Evolutionary conservation across 1,140 invertebrate genomes (phyloP), one percentile per base, ranked within the genome.

Genomic region (Gonioctena quinquepunctata): DNA sequence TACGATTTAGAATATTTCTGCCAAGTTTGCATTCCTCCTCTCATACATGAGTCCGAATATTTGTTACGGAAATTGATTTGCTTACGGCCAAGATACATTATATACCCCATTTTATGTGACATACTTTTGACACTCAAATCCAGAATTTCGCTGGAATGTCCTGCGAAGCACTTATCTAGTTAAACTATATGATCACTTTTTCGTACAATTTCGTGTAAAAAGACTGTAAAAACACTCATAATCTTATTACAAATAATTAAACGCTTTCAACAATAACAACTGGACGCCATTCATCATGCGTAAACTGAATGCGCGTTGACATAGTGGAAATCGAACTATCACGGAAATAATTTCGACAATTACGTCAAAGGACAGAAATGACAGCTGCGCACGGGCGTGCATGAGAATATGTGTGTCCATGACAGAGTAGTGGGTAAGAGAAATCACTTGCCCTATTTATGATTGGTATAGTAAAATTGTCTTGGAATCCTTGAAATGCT

Each of bases 241-340:
- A 81, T 83, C 78, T 78, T 78, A 66, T 79, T 78, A 80, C 79
- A 81, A 81, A 81, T 80, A 81, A 78, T 80, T 81, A 76, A 81
- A 81, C 80, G 79, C 81, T 81, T 79, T 80, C 78, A 83, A 83
- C 82, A 83, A 83, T 83, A 83, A 83, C 82, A 83, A 83, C 81
- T 82, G 73, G 77, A 81, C 82, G 81, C 82, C 82, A 83, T 83
- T 82, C 78, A 75, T 71, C 74, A 76, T 81, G 80, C 81, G 81
- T 80, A 71, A 75, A 71, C 66, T 56, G 63, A 19, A 73, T 77
- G 74, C 74, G 76, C 74, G 71, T 5, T 4, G 22, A 5, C 23
- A 33, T 25, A n/a, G 33, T 42, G 54, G 52, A 69, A 75, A 75
- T 75, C 70, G 73, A 72, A 75, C 69, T 61, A 68, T 75, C 60